phyloP scores from a whole-genome alignment of 2,113 vertebrate species.

The Collichthys lucidus region DNA sequence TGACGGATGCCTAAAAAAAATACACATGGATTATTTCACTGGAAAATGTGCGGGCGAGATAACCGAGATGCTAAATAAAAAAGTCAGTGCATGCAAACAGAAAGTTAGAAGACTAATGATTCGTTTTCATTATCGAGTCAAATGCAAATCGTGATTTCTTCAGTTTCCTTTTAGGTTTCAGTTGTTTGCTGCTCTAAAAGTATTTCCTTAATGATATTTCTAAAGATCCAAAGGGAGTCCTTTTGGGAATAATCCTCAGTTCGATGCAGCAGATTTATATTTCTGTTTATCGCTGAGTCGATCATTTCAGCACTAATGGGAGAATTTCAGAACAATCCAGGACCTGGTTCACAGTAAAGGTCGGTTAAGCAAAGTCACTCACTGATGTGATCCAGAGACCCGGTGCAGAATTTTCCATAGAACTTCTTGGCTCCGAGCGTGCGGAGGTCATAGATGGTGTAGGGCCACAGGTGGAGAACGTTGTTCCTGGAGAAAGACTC shows the following conservation, averaged over 20 bases:
- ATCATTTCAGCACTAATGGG: background rate
- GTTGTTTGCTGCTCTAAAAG: background rate
- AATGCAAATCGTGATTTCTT: background rate
- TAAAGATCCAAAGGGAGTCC: background rate
- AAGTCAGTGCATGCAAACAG: background rate
- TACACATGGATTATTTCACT: constrained; percentile 7
- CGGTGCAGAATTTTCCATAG: constrained; percentile 93
- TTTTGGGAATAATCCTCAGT: background rate
- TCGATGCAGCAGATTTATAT: background rate
- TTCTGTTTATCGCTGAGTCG: background rate
- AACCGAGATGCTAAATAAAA: background rate
- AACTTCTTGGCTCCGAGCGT: constrained; percentile 94
- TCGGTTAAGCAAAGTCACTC: constrained; percentile 64
- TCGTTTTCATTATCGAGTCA: background rate
- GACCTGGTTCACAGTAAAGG: too few relatives aligned
- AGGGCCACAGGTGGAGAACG: constrained; percentile 97
- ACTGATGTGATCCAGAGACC: constrained; percentile 95
- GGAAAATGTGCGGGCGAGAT: rapidly evolving
- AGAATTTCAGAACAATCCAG: background rate
- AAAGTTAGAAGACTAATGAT: background rate
- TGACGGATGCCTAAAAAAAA: constrained; percentile 92
- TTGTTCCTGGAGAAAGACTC: constrained; percentile 94
- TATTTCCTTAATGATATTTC: background rate
- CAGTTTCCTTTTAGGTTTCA: background rate
- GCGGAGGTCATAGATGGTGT: constrained; percentile 92